These are phyloP conservation scores for Enteromius radiatus DNA, from an alignment of 2,797 vertebrate species.

Conservation along the genomic window DNA sequence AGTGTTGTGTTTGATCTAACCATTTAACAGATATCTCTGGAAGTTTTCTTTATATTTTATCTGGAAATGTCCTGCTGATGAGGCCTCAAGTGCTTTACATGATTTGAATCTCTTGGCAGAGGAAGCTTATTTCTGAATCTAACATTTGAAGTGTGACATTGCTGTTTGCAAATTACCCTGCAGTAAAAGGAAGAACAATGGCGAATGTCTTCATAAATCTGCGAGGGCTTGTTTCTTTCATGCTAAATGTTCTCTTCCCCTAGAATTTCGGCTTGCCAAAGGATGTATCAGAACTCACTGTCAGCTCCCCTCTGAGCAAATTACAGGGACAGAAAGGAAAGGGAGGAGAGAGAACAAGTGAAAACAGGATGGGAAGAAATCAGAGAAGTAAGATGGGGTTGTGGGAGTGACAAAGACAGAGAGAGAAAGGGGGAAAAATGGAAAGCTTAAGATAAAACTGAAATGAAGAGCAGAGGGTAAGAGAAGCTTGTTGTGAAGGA, in stretches of 20 bases:
- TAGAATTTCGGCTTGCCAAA: conserved; percentile 40
- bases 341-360: conserved; percentile 38
- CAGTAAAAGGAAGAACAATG: conserved; percentile 49
- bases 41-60: neutral
- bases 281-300: conserved; percentile 40
- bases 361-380: conserved; percentile 18
- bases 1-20: neutral
- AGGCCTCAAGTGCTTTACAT: neutral
- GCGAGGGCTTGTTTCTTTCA: conserved; percentile 14
- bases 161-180: conserved; percentile 45
- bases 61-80: conserved; percentile 18
- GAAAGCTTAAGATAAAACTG: conserved; percentile 17
- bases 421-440: conserved; percentile 28
- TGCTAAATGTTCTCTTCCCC: conserved; percentile 33
- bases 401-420: conserved; percentile 11
- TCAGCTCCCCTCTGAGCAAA: conserved; percentile 47
- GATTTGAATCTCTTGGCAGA: conserved; percentile 23
- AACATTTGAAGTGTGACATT: conserved; percentile 32
- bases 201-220: conserved; percentile 40
- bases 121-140: conserved; percentile 11
- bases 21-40: neutral
- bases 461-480: neutral
- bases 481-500: neutral
- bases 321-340: conserved; percentile 38
- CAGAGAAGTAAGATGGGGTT: conserved; percentile 19